Evolutionary conservation across 1,140 invertebrate genomes (phyloP).

Genomic region (Lithobius niger): DNA sequence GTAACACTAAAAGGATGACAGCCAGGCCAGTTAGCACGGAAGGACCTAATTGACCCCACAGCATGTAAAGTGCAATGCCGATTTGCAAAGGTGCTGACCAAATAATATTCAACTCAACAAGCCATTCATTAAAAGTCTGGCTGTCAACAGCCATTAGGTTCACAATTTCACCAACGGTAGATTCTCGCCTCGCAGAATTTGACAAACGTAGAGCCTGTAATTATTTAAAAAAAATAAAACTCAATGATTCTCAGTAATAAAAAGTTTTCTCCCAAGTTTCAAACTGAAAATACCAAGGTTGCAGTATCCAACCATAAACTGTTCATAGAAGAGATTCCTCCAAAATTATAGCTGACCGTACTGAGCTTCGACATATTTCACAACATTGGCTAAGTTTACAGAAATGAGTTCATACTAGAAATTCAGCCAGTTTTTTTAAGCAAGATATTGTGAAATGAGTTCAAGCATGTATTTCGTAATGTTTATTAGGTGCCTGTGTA

Average conservation of each 20-base stretch:
- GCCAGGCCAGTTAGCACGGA: constrained; percentile 74
- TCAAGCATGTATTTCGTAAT: too few species aligned
- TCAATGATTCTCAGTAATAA: neutral
- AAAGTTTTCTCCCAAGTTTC: neutral
- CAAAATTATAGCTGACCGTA: neutral
- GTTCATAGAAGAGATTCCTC: neutral
- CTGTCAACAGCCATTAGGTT: constrained; percentile 85
- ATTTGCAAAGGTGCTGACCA: constrained; percentile 83
- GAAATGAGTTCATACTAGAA: neutral
- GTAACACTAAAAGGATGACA: constrained; percentile 83
- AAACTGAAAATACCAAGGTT: neutral
- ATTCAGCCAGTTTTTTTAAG: neutral
- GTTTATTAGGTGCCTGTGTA: too few species aligned
- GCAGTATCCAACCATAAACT: neutral
- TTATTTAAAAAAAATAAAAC: neutral
- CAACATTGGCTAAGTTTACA: neutral
- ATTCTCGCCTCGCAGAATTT: constrained; percentile 31
- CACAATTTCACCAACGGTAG: constrained; percentile 80
- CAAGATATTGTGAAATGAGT: too few species aligned
- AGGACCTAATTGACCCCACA: constrained; percentile 57
- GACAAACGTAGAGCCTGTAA: constrained; percentile 28
- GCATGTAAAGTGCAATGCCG: constrained; percentile 65
- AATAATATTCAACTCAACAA: constrained; percentile 42
- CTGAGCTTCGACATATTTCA: neutral
- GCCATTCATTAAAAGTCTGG: constrained; percentile 70